phyloP scores from a whole-genome alignment of 2,797 vertebrate genomes.

The Setipinna tenuifilis region DNA sequence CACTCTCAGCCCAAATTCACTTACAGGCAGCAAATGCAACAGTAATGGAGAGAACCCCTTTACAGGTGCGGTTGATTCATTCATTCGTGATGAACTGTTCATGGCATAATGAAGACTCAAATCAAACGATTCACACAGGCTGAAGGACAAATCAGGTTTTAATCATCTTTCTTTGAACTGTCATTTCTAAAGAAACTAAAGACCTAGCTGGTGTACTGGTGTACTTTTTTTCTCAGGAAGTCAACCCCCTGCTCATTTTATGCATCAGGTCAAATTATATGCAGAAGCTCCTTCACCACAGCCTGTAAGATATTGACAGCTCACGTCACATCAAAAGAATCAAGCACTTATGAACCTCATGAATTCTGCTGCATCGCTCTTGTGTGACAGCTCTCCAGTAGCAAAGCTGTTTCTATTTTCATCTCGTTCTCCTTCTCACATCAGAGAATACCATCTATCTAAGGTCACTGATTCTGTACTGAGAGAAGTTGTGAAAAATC shows the following conservation, averaged over 20 bases:
- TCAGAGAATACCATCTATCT: conserved; percentile 22
- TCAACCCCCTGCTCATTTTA: background rate
- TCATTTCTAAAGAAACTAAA: background rate
- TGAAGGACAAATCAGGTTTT: conserved; percentile 16
- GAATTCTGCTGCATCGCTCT: background rate
- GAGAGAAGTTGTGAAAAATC: conserved; percentile 35
- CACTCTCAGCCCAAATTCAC: background rate
- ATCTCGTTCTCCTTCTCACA: conserved; percentile 6
- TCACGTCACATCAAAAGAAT: conserved; percentile 12
- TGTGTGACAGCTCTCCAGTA: background rate
- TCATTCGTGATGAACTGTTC: conserved; percentile 65
- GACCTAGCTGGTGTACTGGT: background rate
- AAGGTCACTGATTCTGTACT: conserved; percentile 23
- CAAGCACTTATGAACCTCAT: background rate
- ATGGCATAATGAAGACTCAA: conserved; percentile 41
- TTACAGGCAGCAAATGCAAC: background rate
- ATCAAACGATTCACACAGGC: conserved; percentile 29
- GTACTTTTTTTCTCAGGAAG: background rate
- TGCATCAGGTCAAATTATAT: background rate
- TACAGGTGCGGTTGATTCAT: conserved; percentile 70
- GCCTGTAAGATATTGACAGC: background rate
- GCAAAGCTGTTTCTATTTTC: conserved; percentile 10
- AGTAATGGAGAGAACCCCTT: conserved; percentile 55
- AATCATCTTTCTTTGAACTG: background rate
- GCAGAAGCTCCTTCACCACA: background rate